Base-by-base conservation (phyloP, 2,888 invertebrate genomes). In the Eupithecia subfuscata region DNA sequence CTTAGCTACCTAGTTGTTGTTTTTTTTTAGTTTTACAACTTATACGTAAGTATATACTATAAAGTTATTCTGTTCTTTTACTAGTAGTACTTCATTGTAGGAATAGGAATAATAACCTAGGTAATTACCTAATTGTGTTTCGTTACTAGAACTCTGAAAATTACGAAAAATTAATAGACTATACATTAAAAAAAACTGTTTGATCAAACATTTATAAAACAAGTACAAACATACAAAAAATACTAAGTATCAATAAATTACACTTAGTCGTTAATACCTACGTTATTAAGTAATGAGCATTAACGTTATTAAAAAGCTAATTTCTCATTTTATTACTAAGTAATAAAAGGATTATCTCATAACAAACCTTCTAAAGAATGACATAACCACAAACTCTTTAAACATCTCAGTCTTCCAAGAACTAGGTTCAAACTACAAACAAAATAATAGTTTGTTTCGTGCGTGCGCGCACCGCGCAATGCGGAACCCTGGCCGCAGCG, bases 401-500 rank as follows among this genome's bases (percentile, higher is more conserved):
- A 43, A n/a, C 11, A 6, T 1, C 37, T 22, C 68, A 14, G 25
- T 40, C 67, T 67, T 45, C 22, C 18, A 65, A 65, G 40, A 43
- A 45, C 68, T 40, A 43, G 43, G 43, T 68, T 68, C 78, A 79
- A 78, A 82, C 82, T 76, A 78, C 78, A 73, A 82, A 84, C 84
- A 83, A 83, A 83, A 84, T 86, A 86, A 85, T 84, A 84, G 80
- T 80, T 77, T 79, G 72, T 82, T 80, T 82, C 77, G 78, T 82
- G 84, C 83, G 84, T 82, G 83, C 79, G 79, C 75, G 75, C 80
- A 77, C 85, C 82, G 84, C 87, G 87, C 89, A 87, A 89, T 88
- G 90, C 90, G 90, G 89, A 90, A 89, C 88, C 87, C 83, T 78
- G 82, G 85, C 79, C 82, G 73, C 82, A 78, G 80, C 82, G 73